A percentile compares a stretch with the other conserved stretches of the same genome.
phyloP scores from a whole-genome alignment of 2,113 vertebrate species.

The Siniperca knerii region DNA sequence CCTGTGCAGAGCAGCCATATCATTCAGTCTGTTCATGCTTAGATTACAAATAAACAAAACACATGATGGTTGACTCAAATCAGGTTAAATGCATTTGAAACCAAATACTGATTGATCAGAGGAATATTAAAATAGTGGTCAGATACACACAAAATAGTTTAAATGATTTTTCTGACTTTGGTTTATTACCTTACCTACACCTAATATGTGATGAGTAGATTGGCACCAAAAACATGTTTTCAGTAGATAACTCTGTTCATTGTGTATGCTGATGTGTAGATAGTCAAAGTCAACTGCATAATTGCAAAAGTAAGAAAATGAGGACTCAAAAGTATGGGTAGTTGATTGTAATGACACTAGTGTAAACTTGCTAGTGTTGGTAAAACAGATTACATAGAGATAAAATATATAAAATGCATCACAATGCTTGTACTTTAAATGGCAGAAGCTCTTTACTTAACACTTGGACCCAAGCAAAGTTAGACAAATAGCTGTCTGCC shows the following conservation, averaged over 20 bases:
- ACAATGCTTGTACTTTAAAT: not conserved
- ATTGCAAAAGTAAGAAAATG: not conserved
- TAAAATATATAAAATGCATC: not conserved
- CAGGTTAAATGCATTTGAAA: not conserved
- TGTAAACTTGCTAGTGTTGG: not conserved
- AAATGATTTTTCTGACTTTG: no score
- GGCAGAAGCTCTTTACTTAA: not conserved
- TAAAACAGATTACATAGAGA: not conserved
- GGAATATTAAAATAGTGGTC: not conserved
- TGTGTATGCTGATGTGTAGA: not conserved
- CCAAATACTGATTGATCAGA: not conserved
- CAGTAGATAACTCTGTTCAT: not conserved
- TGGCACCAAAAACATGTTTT: not conserved
- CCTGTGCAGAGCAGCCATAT: constrained; percentile 75
- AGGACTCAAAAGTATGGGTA: not conserved
- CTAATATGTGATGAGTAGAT: not conserved
- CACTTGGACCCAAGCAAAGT: not conserved
- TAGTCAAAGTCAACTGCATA: not conserved
- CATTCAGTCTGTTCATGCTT: not conserved
- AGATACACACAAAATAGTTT: not conserved
- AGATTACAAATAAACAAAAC: not conserved
- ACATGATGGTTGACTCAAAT: not conserved
- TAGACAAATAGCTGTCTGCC: not conserved
- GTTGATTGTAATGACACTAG: no score
- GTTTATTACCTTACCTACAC: not conserved